A percentile compares a stretch with the other conserved stretches of the same genome.
These are phyloP conservation scores for Heteropelma amictum DNA, from an alignment of 2,888 invertebrate genomes.

Conservation along the genomic window DNA sequence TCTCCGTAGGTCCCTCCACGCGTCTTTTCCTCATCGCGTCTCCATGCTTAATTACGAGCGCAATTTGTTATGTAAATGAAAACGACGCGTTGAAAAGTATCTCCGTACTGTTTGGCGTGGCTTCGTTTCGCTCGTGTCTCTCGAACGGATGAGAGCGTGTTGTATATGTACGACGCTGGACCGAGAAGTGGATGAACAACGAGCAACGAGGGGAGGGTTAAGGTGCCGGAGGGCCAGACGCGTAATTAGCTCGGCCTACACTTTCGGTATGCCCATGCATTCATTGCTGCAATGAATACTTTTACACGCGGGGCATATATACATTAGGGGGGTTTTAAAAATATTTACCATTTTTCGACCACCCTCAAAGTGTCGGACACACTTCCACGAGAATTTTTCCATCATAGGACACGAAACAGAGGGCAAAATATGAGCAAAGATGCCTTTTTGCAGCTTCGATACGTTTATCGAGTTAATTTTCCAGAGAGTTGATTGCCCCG, in stretches of 20 bases:
- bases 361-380: too few relatives aligned
- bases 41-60: conserved; percentile 61
- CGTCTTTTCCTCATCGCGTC: conserved; percentile 24
- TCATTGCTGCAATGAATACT: conserved; percentile 27
- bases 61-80: conserved; percentile 64
- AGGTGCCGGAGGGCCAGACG: conserved; percentile 60
- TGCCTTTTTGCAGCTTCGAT: too few relatives aligned
- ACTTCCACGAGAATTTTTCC: too few relatives aligned
- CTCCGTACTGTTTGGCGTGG: neutral
- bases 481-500: too few relatives aligned
- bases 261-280: conserved; percentile 49
- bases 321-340: too few relatives aligned
- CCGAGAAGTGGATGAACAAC: conserved; percentile 19
- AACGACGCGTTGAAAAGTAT: conserved; percentile 60
- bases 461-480: too few relatives aligned
- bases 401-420: too few relatives aligned
- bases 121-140: conserved; percentile 45
- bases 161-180: too few relatives aligned
- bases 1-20: conserved; percentile 2
- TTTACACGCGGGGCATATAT: neutral
- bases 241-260: conserved; percentile 64
- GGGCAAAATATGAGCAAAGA: too few relatives aligned
- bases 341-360: too few relatives aligned
- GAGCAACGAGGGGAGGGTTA: conserved; percentile 6
- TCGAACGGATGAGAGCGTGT: neutral